Base-by-base conservation (phyloP, 2,797 vertebrate species). In the Thripadectes ignobilis region DNA sequence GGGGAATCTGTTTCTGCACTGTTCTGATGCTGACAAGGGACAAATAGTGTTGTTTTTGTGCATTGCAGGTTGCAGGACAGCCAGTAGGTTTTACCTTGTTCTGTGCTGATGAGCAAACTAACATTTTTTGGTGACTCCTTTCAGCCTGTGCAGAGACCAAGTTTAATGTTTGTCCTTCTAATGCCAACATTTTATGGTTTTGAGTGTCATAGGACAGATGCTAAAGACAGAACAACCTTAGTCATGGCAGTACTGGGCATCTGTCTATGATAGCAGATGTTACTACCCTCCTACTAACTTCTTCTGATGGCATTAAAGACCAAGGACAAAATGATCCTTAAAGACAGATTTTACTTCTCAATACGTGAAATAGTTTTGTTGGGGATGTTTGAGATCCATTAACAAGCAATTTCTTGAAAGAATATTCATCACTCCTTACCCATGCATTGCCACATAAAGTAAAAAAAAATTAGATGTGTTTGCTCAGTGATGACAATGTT, bases 371-470 rank as follows among this genome's bases (percentile, higher is more conserved):
- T 75, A 10, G 16, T 41, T 93, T 83, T 76, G 6, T n/a, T 63
- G 24, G 7, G 6, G 11, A 43, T 20, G 9, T 66, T 68, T 82
- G 51, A 76, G 46, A 69, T 14, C 21, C 24, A 26, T 51, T 41
- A 39, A n/a, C 61, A 43, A 89, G 26, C 19, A 69, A 48, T 66
- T 74, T 58, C 51, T 69, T 49, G 32, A 52, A 77, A 66, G 43
- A 85, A 27, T 49, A 48, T 85, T 51, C 6, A 2, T 62, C 0
- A 0, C 11, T 52, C 69, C 34, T 66, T 66, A 66, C 4, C 6
- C 19, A 17, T n/a, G 29, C 3, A 7, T 66, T 80, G 59, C 20
- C 21, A 80, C 14, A 26, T 0, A 0, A 9, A 46, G 36, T 59
- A 66, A 66, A 59, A 86, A 90, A 36, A 30, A 30, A 0, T 6